phyloP scores from a whole-genome alignment of 2,113 vertebrate species.

The Manacus vitellinus region DNA sequence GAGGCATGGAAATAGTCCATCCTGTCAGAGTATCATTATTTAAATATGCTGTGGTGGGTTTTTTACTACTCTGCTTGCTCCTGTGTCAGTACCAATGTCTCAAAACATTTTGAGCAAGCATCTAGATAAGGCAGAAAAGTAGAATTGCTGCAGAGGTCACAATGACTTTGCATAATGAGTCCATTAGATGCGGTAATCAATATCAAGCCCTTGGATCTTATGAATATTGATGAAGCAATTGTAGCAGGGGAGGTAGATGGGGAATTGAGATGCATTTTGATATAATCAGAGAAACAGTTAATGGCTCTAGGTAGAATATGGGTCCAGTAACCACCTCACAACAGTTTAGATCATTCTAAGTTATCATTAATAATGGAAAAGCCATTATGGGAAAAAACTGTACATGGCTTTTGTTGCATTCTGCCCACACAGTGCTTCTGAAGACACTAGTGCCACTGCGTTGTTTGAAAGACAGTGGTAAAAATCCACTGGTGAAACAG shows the following conservation, averaged over 20 bases:
- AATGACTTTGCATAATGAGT: conserved; percentile 64
- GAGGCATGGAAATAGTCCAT: not conserved
- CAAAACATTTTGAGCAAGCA: conserved; percentile 2
- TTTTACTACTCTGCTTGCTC: not conserved
- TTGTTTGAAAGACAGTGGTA: not conserved
- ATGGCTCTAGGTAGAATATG: conserved; percentile 51
- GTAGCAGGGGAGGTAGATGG: conserved; percentile 47
- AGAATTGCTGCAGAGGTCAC: conserved; percentile 59
- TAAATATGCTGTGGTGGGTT: not conserved
- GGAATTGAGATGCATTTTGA: conserved; percentile 74
- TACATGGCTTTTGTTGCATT: not conserved
- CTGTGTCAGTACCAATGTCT: not conserved
- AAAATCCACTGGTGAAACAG: not conserved
- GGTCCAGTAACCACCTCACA: conserved; percentile 65
- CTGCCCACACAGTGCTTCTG: not conserved
- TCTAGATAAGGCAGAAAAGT: not conserved
- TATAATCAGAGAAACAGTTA: conserved; percentile 69
- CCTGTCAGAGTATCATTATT: not conserved
- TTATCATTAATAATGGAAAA: conserved; percentile 29
- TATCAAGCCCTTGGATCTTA: conserved; percentile 74
- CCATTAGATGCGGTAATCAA: conserved; percentile 79
- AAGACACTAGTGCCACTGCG: not conserved
- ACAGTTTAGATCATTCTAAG: conserved; percentile 31
- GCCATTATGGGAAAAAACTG: not conserved
- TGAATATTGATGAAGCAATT: conserved; percentile 79